phyloP scores from a whole-genome alignment of 2,888 invertebrate species.

The Cephus spinipes region DNA sequence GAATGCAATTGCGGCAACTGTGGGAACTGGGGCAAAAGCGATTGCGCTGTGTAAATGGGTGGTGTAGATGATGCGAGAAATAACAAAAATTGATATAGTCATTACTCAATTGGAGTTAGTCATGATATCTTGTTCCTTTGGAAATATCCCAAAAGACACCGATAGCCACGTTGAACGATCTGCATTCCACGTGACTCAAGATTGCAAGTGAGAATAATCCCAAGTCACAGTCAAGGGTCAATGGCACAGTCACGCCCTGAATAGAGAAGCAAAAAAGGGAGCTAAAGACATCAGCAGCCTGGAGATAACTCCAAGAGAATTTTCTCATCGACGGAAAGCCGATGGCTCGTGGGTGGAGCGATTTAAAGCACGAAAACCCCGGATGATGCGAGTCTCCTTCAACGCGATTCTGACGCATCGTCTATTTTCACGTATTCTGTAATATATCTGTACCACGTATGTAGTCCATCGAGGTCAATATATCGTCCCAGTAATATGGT shows the following conservation, averaged over 20 bases:
- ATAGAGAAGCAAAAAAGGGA: neutral
- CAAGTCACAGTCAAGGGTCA: neutral
- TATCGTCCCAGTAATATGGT: neutral
- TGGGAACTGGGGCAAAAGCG: slow-evolving; percentile 13
- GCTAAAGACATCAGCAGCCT: neutral
- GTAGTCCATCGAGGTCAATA: slow-evolving; percentile 41
- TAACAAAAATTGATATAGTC: neutral
- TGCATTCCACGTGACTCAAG: neutral
- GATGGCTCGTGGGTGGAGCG: neutral
- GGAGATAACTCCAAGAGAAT: neutral
- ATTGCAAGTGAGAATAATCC: neutral
- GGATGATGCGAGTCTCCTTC: neutral
- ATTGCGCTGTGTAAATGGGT: neutral
- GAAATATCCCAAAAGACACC: neutral
- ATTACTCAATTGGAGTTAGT: neutral
- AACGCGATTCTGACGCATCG: slow-evolving; percentile 40
- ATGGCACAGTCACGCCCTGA: neutral
- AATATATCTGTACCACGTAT: slow-evolving; percentile 43
- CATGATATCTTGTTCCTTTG: neutral
- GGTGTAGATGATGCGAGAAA: neutral
- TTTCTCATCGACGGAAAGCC: neutral
- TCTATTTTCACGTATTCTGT: slow-evolving; percentile 48
- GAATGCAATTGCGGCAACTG: slow-evolving; percentile 6
- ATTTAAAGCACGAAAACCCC: neutral
- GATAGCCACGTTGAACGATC: neutral